Evolutionary conservation across 35 echinoderm and acorn worm species (phyloP), one percentile per base, ranked within the genome.

Genomic region (Lytechinus pictus): DNA sequence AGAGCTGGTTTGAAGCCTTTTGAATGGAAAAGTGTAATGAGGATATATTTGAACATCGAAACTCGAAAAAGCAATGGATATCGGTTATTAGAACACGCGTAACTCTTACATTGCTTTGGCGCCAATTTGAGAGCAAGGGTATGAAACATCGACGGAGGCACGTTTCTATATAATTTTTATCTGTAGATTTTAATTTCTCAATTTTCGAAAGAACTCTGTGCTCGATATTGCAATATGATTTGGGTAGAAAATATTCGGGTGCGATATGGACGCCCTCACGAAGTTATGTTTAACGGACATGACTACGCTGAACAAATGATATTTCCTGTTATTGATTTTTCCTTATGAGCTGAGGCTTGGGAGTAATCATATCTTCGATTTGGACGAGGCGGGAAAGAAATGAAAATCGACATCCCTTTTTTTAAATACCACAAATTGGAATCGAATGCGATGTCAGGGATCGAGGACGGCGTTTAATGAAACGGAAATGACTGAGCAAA

Each of bases 251-350:
- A 14, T 16, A 79, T 6, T 79, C 19, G 14, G 6, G 12, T 79
- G 21, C 66, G 16, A 79, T 16, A 79, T 79, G 66, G 66, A 24
- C 66, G 7, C 21, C 19, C 66, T 24, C 66, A 79, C 88, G 88
- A 90, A 54, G 52, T 10, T 9, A 13, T 90, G 28, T 90, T 90
- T 90, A 90, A 54, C 52, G 88, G 88, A 33, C 88, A 90, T 90
- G 88, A 90, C 88, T 27, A 9, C 13, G 28, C 27, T 90, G 88
- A 54, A 52, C 52, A 54, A 52, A 90, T 54, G 52, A 90, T 90
- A 90, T 90, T 90, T 90, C 88, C 88, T 90, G 29, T 44, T 90
- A 90, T 90, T 90, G 88, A 90, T 90, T 90, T 90, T 90, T 9
- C 29, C 33, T 54, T 79, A 79, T 79, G 66, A 79, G 66, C n/a